phyloP scores from a whole-genome alignment of 2,113 vertebrate species.

The Psittacula cyanocephala region DNA sequence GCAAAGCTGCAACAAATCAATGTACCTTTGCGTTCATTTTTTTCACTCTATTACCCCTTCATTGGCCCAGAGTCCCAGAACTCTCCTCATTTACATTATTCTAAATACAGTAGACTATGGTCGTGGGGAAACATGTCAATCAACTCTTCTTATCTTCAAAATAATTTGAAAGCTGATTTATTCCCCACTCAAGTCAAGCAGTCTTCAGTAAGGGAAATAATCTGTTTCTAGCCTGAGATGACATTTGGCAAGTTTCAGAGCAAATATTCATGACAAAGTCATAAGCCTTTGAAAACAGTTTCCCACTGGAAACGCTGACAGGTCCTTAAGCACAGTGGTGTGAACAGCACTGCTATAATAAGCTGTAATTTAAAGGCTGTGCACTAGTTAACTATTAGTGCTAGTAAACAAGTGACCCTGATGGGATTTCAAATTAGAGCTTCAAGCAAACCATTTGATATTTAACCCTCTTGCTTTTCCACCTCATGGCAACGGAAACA shows the following conservation, averaged over 20 bases:
- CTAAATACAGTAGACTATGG: background rate
- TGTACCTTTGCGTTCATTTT: background rate
- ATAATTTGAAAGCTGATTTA: background rate
- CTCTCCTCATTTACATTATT: background rate
- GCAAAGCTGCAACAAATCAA: background rate
- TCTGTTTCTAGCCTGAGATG: constrained; percentile 4
- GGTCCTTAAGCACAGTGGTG: constrained; percentile 50
- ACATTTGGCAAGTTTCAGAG: constrained; percentile 33
- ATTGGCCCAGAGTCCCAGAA: background rate
- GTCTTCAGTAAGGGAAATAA: background rate
- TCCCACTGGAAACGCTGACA: constrained; percentile 58
- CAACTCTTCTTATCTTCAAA: background rate
- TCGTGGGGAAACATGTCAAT: background rate
- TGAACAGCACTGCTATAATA: constrained; percentile 42
- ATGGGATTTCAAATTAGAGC: constrained; percentile 72
- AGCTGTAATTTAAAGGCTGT: constrained; percentile 57
- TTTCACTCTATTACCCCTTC: background rate
- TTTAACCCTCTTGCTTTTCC: constrained; percentile 46
- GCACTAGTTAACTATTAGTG: constrained; percentile 54
- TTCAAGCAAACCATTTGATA: constrained; percentile 46
- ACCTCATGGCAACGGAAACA: background rate
- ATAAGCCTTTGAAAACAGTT: constrained; percentile 29
- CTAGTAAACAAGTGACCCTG: constrained; percentile 71
- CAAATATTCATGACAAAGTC: constrained; percentile 45
- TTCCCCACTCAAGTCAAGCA: background rate